phyloP scores from a whole-genome alignment of 30 jellyfish, hydroid and myxozoan genomes.

The Aurelia coerulea region DNA sequence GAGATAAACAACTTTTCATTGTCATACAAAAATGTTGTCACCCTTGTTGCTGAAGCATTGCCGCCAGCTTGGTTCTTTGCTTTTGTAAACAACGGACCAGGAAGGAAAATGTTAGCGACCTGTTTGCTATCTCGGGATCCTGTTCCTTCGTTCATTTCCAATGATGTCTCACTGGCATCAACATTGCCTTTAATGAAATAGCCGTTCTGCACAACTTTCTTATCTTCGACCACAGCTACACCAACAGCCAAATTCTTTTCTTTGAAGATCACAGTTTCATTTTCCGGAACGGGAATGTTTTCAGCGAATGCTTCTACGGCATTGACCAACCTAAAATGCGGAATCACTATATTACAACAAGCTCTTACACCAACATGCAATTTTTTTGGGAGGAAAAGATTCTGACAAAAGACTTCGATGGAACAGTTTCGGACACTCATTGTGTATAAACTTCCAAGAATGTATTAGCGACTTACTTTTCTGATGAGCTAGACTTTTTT shows the following conservation, averaged over 20 bases:
- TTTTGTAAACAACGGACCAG: constrained; percentile 29
- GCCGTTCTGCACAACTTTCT: background rate
- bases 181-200: constrained; percentile 19
- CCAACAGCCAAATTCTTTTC: constrained; percentile 41
- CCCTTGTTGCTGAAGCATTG: background rate
- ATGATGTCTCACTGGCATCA: background rate
- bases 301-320: constrained; percentile 43
- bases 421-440: too few species aligned
- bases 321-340: constrained; percentile 3
- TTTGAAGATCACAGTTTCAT: constrained; percentile 19
- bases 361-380: too few species aligned
- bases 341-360: too few species aligned
- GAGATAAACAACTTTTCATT: constrained; percentile 37
- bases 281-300: constrained; percentile 28
- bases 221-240: background rate
- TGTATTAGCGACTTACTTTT: constrained; percentile 3
- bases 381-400: too few species aligned
- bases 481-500: constrained; percentile 14
- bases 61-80: constrained; percentile 18
- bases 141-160: constrained; percentile 9
- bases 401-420: too few species aligned
- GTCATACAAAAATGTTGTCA: constrained; percentile 35
- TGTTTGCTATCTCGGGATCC: background rate
- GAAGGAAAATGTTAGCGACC: constrained; percentile 29
- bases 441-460: too few species aligned